Evolutionary conservation across 2,113 vertebrate genomes (phyloP).

Genomic region (Oreotragus oreotragus): DNA sequence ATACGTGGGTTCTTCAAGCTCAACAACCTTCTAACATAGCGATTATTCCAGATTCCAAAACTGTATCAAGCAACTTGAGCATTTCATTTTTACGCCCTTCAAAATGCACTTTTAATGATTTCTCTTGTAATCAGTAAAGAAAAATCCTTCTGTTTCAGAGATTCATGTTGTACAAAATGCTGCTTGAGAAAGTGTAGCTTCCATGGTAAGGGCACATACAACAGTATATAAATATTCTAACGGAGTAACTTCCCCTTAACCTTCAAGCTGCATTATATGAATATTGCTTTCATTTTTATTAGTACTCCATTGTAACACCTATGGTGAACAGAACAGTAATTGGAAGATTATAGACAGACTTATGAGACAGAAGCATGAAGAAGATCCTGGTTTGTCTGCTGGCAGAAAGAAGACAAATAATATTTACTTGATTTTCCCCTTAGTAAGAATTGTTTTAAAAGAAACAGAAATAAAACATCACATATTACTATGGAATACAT

Average conservation of each 20-base stretch:
- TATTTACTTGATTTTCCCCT: not conserved
- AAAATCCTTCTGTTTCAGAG: not conserved
- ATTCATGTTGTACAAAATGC: not conserved
- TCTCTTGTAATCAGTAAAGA: not conserved
- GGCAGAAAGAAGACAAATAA: not conserved
- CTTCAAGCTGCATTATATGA: not conserved
- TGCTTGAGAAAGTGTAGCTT: not conserved
- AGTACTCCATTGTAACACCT: not conserved
- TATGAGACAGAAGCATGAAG: not conserved
- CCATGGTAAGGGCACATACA: too few relatives aligned
- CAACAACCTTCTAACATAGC: not conserved
- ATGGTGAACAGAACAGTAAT: not conserved
- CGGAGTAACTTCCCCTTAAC: not conserved
- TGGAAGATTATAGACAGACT: not conserved
- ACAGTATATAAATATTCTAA: too few relatives aligned
- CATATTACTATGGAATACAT: not conserved
- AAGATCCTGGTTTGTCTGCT: not conserved
- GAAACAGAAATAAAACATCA: not conserved
- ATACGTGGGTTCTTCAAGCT: not conserved
- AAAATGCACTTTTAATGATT: slow-evolving; percentile 2
- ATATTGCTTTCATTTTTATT: not conserved
- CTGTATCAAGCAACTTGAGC: not conserved
- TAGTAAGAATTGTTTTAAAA: not conserved
- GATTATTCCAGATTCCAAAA: not conserved
- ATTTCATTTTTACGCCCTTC: not conserved